phyloP scores from a whole-genome alignment of 2,888 invertebrate genomes.

The Epirrita christyi region DNA sequence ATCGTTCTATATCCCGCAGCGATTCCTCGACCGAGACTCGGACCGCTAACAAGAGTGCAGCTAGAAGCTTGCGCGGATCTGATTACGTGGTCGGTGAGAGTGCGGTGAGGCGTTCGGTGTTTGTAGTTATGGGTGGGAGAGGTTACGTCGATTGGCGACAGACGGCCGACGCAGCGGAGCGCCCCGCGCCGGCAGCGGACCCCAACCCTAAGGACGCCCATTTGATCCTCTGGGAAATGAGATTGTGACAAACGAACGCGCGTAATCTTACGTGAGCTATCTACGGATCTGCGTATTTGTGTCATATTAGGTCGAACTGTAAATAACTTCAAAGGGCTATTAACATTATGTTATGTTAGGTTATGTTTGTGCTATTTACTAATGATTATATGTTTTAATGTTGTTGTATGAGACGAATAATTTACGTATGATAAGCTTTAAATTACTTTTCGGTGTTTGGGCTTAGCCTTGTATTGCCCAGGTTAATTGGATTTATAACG shows the following conservation, averaged over 20 bases:
- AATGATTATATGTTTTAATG: conserved; percentile 41
- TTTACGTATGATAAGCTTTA: conserved; percentile 79
- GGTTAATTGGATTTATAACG: conserved; percentile 52
- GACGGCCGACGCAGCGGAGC: conserved; percentile 86
- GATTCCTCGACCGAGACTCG: conserved; percentile 61
- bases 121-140: conserved; percentile 94
- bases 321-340: conserved; percentile 52
- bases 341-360: conserved; percentile 40
- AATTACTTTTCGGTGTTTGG: conserved; percentile 75
- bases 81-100: conserved; percentile 74
- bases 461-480: conserved; percentile 51
- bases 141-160: conserved; percentile 95
- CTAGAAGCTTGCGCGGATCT: conserved; percentile 69
- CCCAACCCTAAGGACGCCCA: conserved; percentile 94
- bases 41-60: conserved; percentile 59
- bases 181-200: conserved; percentile 84
- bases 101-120: conserved; percentile 88
- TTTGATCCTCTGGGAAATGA: conserved; percentile 94
- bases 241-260: conserved; percentile 67
- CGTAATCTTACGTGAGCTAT: conserved; percentile 40
- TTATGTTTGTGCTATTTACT: conserved; percentile 43
- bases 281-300: conserved; percentile 50
- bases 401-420: conserved; percentile 49
- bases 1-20: conserved; percentile 67
- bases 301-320: conserved; percentile 64